Evolutionary conservation across 2,797 vertebrate genomes (phyloP).

Genomic region (Acanthurus lineatus): DNA sequence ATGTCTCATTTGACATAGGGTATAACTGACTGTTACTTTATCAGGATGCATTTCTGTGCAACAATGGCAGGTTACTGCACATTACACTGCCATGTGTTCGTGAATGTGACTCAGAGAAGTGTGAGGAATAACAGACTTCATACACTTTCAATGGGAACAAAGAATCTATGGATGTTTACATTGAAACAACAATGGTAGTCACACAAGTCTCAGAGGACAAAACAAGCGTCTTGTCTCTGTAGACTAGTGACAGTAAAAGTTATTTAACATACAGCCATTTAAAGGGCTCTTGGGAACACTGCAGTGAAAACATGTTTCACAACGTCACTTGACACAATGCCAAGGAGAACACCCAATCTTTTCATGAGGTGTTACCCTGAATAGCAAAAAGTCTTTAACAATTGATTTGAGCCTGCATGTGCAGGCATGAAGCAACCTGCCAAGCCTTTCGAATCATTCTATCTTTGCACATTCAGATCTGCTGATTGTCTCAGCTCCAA

Average conservation of each 20-base stretch:
- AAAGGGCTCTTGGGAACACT: not conserved
- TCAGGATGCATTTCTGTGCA: conserved; percentile 37
- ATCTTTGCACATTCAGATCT: not conserved
- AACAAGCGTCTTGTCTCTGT: conserved; percentile 15
- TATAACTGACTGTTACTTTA: not conserved
- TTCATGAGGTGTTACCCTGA: not conserved
- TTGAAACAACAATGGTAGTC: conserved; percentile 8
- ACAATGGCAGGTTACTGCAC: conserved; percentile 19
- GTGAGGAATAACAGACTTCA: conserved; percentile 8
- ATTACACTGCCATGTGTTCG: conserved; percentile 31
- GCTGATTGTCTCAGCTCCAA: too few relatives aligned
- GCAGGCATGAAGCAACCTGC: not conserved
- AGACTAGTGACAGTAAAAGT: not conserved
- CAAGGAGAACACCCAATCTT: not conserved
- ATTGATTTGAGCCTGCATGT: not conserved
- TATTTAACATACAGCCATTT: not conserved
- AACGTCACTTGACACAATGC: conserved; percentile 7
- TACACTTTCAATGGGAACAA: not conserved
- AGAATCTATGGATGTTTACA: conserved; percentile 29
- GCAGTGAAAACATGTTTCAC: not conserved
- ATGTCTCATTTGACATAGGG: not conserved
- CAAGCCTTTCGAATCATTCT: not conserved
- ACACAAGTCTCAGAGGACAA: conserved; percentile 1
- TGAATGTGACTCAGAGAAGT: conserved; percentile 30
- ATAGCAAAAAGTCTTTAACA: not conserved